These are phyloP conservation scores for Lepus europaeus DNA, from an alignment of 2,113 vertebrate genomes.

Conservation along the genomic window DNA sequence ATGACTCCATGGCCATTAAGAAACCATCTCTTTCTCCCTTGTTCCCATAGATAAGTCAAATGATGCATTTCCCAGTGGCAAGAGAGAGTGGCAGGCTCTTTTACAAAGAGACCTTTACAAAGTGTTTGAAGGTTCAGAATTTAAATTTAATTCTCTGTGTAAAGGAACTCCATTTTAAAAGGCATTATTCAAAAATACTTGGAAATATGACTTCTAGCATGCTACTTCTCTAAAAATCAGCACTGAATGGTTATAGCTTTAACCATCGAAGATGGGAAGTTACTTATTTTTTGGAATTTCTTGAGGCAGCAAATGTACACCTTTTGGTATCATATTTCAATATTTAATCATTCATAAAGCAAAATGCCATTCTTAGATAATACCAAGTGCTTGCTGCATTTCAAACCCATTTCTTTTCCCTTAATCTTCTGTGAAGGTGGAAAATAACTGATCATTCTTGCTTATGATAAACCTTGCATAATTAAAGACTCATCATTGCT, in stretches of 20 bases:
- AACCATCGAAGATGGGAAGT: neutral
- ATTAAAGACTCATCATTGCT: conserved; percentile 44
- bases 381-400: conserved; percentile 43
- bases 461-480: conserved; percentile 30
- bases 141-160: conserved; percentile 56
- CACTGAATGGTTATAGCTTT: neutral
- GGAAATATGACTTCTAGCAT: conserved; percentile 6
- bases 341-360: conserved; percentile 54
- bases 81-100: conserved; percentile 30
- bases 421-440: conserved; percentile 20
- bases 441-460: conserved; percentile 43
- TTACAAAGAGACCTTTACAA: conserved; percentile 40
- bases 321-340: conserved; percentile 40
- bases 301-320: neutral
- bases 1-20: neutral
- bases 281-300: conserved; percentile 29
- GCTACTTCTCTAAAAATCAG: conserved; percentile 27
- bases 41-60: neutral
- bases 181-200: conserved; percentile 49
- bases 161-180: conserved; percentile 49
- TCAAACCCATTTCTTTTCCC: conserved; percentile 10
- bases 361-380: conserved; percentile 49
- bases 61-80: conserved; percentile 44
- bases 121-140: conserved; percentile 2
- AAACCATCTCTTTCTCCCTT: neutral